Evolutionary conservation across 2,113 vertebrate species (phyloP).

Genomic region (Crotalus horridus): DNA sequence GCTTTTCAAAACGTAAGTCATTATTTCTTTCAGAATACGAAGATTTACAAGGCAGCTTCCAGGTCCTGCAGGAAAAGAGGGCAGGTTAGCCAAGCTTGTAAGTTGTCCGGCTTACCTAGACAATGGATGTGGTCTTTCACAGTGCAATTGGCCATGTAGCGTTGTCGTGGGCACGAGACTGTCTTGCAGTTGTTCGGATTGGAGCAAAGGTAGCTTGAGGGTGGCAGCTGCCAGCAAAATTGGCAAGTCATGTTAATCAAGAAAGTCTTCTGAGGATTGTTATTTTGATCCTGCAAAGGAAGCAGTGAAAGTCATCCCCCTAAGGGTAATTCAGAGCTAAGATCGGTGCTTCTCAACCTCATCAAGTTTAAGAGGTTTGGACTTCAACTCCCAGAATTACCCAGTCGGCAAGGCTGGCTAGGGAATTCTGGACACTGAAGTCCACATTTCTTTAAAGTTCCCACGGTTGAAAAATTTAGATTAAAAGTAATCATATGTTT

Average conservation of each 20-base stretch:
- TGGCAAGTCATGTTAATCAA: slow-evolving; percentile 83
- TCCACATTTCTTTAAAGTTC: not conserved
- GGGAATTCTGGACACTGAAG: not conserved
- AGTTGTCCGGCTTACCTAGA: slow-evolving; percentile 71
- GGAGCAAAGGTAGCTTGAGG: slow-evolving; percentile 82
- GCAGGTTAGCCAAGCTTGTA: no score
- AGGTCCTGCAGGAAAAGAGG: not conserved
- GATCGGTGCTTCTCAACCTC: not conserved
- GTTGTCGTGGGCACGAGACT: slow-evolving; percentile 87
- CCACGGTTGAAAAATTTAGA: not conserved
- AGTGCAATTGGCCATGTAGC: slow-evolving; percentile 83
- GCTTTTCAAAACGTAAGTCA: not conserved
- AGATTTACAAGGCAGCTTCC: not conserved
- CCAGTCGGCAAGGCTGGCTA: not conserved
- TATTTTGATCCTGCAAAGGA: slow-evolving; percentile 73
- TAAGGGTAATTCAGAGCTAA: not conserved
- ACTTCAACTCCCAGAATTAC: not conserved
- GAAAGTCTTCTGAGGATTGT: slow-evolving; percentile 76
- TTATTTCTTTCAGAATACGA: not conserved
- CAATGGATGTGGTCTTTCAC: slow-evolving; percentile 89
- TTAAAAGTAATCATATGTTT: not conserved
- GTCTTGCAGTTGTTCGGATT: slow-evolving; percentile 89
- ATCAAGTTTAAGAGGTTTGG: not conserved
- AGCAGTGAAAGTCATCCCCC: not conserved
- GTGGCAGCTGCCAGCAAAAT: slow-evolving; percentile 96